These are phyloP conservation scores for Coleophora deauratella DNA, from an alignment of 2,888 invertebrate genomes.

Conservation along the genomic window DNA sequence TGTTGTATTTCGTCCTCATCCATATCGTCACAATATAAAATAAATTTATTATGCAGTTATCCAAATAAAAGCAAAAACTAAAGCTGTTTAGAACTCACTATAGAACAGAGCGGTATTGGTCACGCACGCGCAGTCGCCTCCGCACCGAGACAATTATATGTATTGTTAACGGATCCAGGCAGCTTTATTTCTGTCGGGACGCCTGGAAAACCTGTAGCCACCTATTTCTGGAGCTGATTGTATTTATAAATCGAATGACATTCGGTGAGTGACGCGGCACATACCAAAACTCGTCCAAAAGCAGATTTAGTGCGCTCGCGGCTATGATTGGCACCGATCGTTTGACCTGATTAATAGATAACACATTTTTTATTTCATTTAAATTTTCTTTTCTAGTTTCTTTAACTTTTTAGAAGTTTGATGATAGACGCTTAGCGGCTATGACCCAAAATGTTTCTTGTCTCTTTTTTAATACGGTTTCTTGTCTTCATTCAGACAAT, in stretches of 20 bases:
- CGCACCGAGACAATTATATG: slow-evolving; percentile 57
- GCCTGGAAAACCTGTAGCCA: slow-evolving; percentile 75
- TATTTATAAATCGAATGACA: slow-evolving; percentile 75
- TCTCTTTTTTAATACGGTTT: too few species aligned
- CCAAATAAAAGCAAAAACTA: slow-evolving; percentile 36
- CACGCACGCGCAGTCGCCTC: slow-evolving; percentile 35
- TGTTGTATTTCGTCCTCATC: slow-evolving; percentile 80
- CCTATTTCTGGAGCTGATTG: slow-evolving; percentile 76
- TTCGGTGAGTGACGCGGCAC: slow-evolving; percentile 69
- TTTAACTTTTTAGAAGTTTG: too few species aligned
- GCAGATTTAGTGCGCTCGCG: slow-evolving; percentile 66
- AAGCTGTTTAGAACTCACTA: slow-evolving; percentile 44
- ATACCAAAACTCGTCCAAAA: slow-evolving; percentile 74
- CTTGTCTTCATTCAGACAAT: too few species aligned
- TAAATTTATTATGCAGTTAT: slow-evolving; percentile 18
- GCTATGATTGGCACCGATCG: slow-evolving; percentile 60
- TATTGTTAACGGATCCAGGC: slow-evolving; percentile 73
- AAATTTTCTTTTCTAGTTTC: too few species aligned
- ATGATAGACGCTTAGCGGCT: too few species aligned
- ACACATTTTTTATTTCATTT: too few species aligned
- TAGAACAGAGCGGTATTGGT: slow-evolving; percentile 24
- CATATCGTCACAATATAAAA: slow-evolving; percentile 43
- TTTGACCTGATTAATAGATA: slow-evolving; percentile 41
- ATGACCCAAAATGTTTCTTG: too few species aligned
- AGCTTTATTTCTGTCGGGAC: slow-evolving; percentile 73